These are phyloP conservation scores for Cladopsammia gracilis DNA, from an alignment of 64 coral and sea anemone species.

Conservation along the genomic window DNA sequence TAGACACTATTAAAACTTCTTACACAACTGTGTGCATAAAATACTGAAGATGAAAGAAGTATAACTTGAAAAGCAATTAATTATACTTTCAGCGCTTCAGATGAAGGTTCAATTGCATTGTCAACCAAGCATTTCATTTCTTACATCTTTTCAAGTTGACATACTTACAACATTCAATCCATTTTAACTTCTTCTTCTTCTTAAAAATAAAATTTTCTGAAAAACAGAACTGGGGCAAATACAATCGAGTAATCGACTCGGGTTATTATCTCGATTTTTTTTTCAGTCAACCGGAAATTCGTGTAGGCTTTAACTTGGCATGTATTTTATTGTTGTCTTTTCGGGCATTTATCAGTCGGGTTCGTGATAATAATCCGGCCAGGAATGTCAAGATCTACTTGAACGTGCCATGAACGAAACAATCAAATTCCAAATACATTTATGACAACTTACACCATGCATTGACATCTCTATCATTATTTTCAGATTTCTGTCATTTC, in stretches of 20 bases:
- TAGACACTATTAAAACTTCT: too few relatives aligned
- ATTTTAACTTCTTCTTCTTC: background rate
- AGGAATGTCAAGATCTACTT: slow-evolving; percentile 17
- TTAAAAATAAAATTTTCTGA: background rate
- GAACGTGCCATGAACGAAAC: slow-evolving; percentile 2
- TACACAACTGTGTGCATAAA: too few relatives aligned
- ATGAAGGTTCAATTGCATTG: too few relatives aligned
- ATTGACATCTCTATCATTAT: background rate
- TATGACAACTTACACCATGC: background rate
- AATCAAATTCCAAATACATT: background rate
- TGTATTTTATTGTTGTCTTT: slow-evolving; percentile 18
- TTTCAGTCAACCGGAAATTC: slow-evolving; percentile 21
- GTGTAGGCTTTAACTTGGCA: background rate
- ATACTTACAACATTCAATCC: too few relatives aligned
- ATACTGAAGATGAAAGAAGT: too few relatives aligned
- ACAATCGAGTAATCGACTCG: background rate
- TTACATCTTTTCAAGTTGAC: too few relatives aligned
- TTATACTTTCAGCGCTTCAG: too few relatives aligned
- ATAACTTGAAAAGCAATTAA: too few relatives aligned
- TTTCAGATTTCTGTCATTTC: background rate
- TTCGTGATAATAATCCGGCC: background rate
- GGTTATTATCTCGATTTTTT: background rate
- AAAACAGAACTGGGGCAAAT: background rate
- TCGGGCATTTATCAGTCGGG: background rate
- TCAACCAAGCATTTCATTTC: too few relatives aligned